phyloP scores from a whole-genome alignment of 2,113 vertebrate species.

The Malurus elegans region DNA sequence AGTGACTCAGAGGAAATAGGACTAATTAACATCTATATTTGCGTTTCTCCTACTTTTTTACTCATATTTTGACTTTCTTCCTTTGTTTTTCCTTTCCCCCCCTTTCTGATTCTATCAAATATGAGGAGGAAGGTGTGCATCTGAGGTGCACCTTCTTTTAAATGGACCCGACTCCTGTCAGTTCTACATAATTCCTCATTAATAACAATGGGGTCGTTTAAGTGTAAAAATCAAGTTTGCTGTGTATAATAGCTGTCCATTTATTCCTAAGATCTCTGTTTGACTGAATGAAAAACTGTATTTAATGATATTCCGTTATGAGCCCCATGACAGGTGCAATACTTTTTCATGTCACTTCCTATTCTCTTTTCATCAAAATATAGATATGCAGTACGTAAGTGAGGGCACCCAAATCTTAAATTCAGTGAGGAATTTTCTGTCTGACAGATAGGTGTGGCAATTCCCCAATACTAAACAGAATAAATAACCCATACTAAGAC shows the following conservation, averaged over 20 bases:
- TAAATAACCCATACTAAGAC: background rate
- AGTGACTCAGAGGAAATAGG: background rate
- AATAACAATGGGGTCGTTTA: background rate
- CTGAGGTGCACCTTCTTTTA: background rate
- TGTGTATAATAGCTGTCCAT: background rate
- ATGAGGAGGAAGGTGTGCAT: background rate
- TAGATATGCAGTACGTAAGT: background rate
- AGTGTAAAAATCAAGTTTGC: background rate
- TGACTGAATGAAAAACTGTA: slow-evolving; percentile 5
- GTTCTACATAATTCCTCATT: background rate
- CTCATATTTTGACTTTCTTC: background rate
- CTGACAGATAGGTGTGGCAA: background rate
- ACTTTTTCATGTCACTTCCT: slow-evolving; percentile 12
- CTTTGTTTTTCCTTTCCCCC: too few species aligned
- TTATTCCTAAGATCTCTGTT: background rate
- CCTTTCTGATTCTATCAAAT: background rate
- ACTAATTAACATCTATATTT: background rate
- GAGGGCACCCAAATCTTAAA: background rate
- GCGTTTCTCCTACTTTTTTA: background rate
- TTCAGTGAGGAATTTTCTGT: background rate
- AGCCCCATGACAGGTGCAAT: background rate
- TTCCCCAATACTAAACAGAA: background rate
- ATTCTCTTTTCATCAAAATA: slow-evolving; percentile 30
- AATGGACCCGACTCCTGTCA: background rate
- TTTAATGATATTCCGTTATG: slow-evolving; percentile 2